Evolutionary conservation across 2,888 invertebrate species (phyloP), one percentile per base, ranked within the genome.

Genomic region (Drosophila aldrichi): DNA sequence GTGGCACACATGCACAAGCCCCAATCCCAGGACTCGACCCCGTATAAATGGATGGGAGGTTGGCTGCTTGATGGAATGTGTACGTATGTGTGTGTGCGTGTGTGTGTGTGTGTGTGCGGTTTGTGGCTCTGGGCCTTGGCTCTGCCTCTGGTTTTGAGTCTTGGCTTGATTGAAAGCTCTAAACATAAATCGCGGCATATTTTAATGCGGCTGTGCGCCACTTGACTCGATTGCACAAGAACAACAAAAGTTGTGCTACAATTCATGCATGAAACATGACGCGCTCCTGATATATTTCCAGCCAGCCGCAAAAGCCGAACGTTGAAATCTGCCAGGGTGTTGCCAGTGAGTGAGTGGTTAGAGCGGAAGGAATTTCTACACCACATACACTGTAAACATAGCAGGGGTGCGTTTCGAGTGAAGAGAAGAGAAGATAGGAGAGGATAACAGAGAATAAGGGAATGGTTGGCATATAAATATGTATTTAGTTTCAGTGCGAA

Each of bases 191-290:
- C 70, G 72, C 63, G 83, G 86, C 77, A 77, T 77, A 84, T 82
- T 82, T 81, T 68, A 77, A 68, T 62, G 57, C 67, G 69, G 52
- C 66, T 82, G 59, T 82, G 81, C 65, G 66, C 81, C 85, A 78
- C 85, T 82, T 84, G 87, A 85, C 82, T 82, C 82, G 70, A 85
- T 85, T 85, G 77, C 84, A 70, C 77, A 77, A 62, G 70, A 81
- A 88, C 85, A 81, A 88, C 85, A 81, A 81, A 82, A 81, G 79
- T 85, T 85, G 75, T 81, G 88, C 88, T 70, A 81, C 85, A 82
- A 85, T 88, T 88, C 88, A 85, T 85, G 85, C 83, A 77, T 88
- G 82, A 88, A 88, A 85, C 79, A 81, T 85, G 85, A 74, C 87
- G 70, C 58, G 56, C 57, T 73, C 67, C 69, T 70, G 60, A 65